Conservation (phyloP, 2,797 vertebrate genomes). For the Pipistrellus pipistrellus region DNA sequence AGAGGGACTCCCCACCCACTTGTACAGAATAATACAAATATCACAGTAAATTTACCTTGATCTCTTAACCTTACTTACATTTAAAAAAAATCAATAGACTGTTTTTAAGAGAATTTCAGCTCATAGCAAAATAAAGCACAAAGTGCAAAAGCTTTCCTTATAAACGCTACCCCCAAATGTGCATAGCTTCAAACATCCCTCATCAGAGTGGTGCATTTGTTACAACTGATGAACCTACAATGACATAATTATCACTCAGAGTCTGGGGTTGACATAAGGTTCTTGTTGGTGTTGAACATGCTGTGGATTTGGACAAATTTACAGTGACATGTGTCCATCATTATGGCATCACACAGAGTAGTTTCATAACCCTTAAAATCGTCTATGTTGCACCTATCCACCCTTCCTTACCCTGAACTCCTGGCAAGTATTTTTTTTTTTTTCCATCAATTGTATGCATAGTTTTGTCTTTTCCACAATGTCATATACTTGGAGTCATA, state of each 20-base stretch:
- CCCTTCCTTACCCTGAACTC: not conserved
- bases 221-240: not conserved
- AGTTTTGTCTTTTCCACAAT: not conserved
- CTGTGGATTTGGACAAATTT: not conserved
- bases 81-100: not conserved
- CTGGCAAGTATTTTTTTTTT: not conserved
- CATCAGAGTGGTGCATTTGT: not conserved
- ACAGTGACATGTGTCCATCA: not conserved
- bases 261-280: not conserved
- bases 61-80: constrained; percentile 18
- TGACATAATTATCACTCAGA: not conserved
- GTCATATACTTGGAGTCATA: not conserved
- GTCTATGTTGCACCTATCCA: not conserved
- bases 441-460: not conserved
- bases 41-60: constrained; percentile 53
- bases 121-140: not conserved
- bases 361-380: not conserved
- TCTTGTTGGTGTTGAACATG: not conserved
- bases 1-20: constrained; percentile 48
- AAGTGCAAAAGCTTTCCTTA: not conserved
- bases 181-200: not conserved
- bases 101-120: not conserved
- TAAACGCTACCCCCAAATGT: not conserved
- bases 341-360: not conserved
- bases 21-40: not conserved